Evolutionary conservation across 2,113 vertebrate genomes (phyloP), one percentile per base, ranked within the genome.

Genomic region (Lichenostomus cassidix): DNA sequence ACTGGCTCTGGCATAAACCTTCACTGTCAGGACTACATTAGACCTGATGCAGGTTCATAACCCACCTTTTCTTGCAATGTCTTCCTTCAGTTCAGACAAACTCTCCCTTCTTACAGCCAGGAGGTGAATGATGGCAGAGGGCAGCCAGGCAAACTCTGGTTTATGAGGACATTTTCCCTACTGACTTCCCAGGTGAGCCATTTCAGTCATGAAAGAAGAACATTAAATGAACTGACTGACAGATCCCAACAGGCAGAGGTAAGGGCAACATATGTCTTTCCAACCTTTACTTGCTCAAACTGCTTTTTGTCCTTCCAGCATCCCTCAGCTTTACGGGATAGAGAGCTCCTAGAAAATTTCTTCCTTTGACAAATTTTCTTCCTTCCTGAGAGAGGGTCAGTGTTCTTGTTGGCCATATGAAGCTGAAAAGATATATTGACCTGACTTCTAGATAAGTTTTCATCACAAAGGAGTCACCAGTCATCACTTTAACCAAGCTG

Each of bases 231-330:
- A 82, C 70, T 42, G 56, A 50, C 39, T 91, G 82, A 58, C 64
- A 92, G 76, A 96, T 94, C 87, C 89, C 91, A 87, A 46, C 39
- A 69, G 83, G 85, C 47, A 92, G 41, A 93, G 13, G 5, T 74
- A 92, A 96, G 83, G 80, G 82, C 73, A 96, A 56, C 76, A 67
- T 77, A 79, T 65, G 76, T 92, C 78, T 90, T 90, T 73, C 50
- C 75, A 85, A 58, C 39, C 89, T 87, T 81, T 76, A n/a, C 78
- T 94, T 76, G 41, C 33, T 93, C 52, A 59, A 64, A 79, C 19
- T 1, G 4, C 5, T 21, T 83, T 74, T 63, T 64, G 60, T 83
- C 73, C 83, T 92, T 87, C 55, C 68, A 89, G 83, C 55, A 74
- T 29, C 52, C 49, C 60, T 63, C 49, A 83, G 42, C n/a, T 89